Evolutionary conservation across 2,113 vertebrate species (phyloP).

Genomic region (Argyrosomus japonicus): DNA sequence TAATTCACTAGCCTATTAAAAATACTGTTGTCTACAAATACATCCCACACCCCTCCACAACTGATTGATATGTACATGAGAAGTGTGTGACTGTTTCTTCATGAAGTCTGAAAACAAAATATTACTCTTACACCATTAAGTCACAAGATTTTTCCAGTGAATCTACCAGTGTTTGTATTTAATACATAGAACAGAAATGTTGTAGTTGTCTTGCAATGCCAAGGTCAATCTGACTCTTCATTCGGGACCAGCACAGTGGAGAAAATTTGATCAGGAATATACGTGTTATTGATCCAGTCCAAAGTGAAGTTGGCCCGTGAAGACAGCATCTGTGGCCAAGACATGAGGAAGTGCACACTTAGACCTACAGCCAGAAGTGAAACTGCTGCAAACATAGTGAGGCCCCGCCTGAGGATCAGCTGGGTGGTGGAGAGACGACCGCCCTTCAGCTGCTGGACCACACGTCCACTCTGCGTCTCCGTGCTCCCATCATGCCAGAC

Average conservation of each 20-base stretch:
- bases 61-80: too few species aligned
- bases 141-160: background rate
- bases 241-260: constrained; percentile 25
- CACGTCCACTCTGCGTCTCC: background rate
- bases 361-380: constrained; percentile 72
- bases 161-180: background rate
- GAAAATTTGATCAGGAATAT: constrained; percentile 26
- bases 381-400: constrained; percentile 65
- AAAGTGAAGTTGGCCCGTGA: constrained; percentile 63
- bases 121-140: background rate
- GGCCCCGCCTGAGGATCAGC: constrained; percentile 80
- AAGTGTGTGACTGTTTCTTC: too few species aligned
- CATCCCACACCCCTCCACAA: too few species aligned
- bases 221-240: constrained; percentile 25
- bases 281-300: constrained; percentile 64
- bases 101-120: background rate
- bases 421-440: constrained; percentile 72
- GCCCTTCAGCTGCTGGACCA: constrained; percentile 5
- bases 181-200: constrained; percentile 43
- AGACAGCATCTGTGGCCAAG: constrained; percentile 59
- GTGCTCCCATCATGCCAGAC: constrained; percentile 1
- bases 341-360: constrained; percentile 67
- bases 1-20: too few species aligned
- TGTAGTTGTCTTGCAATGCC: background rate
- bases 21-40: too few species aligned